These are phyloP conservation scores for Gambelia wislizenii DNA, from an alignment of 2,797 vertebrate species.

Conservation along the genomic window DNA sequence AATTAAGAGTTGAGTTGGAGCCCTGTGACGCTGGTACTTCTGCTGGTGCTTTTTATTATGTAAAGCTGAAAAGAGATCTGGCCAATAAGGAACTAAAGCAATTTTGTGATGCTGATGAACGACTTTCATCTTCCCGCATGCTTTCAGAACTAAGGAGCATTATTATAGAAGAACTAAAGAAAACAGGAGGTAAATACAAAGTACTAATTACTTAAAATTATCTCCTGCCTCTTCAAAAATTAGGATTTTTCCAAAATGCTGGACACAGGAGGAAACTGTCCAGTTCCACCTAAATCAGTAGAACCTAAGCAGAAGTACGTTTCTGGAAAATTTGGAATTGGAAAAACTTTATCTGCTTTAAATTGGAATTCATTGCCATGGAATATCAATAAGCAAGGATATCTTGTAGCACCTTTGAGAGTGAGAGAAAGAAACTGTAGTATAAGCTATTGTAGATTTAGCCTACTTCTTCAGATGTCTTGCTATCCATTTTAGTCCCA, in stretches of 20 bases:
- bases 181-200: slow-evolving; percentile 69
- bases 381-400: too few species aligned
- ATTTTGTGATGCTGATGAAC: slow-evolving; percentile 77
- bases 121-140: slow-evolving; percentile 82
- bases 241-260: not conserved
- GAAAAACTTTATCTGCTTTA: not conserved
- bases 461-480: too few species aligned
- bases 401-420: too few species aligned
- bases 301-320: not conserved
- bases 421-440: too few species aligned
- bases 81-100: slow-evolving; percentile 53
- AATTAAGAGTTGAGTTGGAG: slow-evolving; percentile 73
- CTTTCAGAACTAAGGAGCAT: slow-evolving; percentile 80
- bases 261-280: too few species aligned
- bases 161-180: slow-evolving; percentile 77
- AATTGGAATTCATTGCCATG: too few species aligned
- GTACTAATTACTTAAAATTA: slow-evolving; percentile 12
- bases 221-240: not conserved
- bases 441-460: too few species aligned
- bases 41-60: slow-evolving; percentile 81
- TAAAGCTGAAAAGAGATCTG: slow-evolving; percentile 79
- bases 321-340: not conserved
- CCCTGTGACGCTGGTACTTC: slow-evolving; percentile 44
- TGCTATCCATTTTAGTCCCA: too few species aligned
- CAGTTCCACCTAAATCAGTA: not conserved